phyloP scores from a whole-genome alignment of 1,140 invertebrate genomes.

The Diploscapter pachys region DNA sequence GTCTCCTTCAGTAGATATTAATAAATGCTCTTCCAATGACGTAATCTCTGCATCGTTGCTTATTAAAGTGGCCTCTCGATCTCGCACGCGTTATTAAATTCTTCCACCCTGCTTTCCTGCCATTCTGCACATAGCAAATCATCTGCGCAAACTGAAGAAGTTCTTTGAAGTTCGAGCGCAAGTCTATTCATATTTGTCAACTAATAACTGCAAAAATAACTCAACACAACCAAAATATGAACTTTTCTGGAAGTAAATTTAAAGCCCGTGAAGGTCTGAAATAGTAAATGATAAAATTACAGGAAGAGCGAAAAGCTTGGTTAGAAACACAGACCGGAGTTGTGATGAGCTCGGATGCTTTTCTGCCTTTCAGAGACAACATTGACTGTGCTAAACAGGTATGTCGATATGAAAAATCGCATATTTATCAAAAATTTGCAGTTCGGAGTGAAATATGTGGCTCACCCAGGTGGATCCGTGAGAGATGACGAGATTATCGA shows the following conservation, averaged over 20 bases:
- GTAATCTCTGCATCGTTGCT: no score
- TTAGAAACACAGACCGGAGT: slow-evolving; percentile 76
- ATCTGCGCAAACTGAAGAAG: no score
- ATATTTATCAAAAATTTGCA: slow-evolving; percentile 59
- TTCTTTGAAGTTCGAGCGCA: no score
- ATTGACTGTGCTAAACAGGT: slow-evolving; percentile 76
- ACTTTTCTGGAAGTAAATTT: slow-evolving; percentile 11
- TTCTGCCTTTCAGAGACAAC: slow-evolving; percentile 97
- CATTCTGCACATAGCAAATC: no score
- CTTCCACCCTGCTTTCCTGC: no score
- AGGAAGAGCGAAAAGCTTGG: slow-evolving; percentile 75
- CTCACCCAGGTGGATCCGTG: slow-evolving; percentile 80
- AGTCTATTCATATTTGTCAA: no score
- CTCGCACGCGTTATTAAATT: no score
- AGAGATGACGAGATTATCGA: slow-evolving; percentile 78
- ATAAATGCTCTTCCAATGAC: no score
- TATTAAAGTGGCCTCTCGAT: no score
- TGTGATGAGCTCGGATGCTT: slow-evolving; percentile 90
- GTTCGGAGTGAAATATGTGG: slow-evolving; percentile 90
- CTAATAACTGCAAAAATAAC: no score
- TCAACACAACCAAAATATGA: no score
- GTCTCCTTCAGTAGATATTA: no score
- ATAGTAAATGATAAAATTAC: slow-evolving; percentile 6
- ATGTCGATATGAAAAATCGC: slow-evolving; percentile 5
- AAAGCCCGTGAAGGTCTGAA: neutral